Conservation (phyloP, 2,888 invertebrate species). For the Drosophila mimetica region DNA sequence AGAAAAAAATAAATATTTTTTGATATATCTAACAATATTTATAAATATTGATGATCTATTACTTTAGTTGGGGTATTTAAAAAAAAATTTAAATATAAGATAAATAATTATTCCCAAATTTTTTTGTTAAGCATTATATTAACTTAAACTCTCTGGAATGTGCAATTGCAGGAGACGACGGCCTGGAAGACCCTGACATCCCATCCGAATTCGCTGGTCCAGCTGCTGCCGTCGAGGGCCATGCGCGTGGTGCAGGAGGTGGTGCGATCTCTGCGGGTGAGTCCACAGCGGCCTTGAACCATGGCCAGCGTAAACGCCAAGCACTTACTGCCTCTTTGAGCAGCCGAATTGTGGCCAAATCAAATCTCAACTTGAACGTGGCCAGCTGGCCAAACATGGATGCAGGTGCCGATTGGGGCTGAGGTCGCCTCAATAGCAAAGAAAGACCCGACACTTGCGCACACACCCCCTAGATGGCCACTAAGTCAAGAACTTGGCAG, state of each 20-base stretch:
- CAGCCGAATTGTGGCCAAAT: constrained; percentile 27
- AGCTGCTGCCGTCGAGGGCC: constrained; percentile 83
- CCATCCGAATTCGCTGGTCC: constrained; percentile 84
- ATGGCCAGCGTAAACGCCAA: constrained; percentile 37
- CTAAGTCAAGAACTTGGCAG: constrained; percentile 11
- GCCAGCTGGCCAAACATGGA: constrained; percentile 38
- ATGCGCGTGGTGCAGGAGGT: constrained; percentile 85
- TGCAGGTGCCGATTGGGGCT: constrained; percentile 45
- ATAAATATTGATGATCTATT: too few relatives aligned
- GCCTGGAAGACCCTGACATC: constrained; percentile 84
- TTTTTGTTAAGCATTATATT: too few relatives aligned
- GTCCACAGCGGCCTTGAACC: constrained; percentile 59
- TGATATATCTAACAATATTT: too few relatives aligned
- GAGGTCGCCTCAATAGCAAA: constrained; percentile 69
- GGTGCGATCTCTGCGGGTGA: constrained; percentile 83
- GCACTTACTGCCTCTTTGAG: constrained; percentile 1
- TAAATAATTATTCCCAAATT: too few relatives aligned
- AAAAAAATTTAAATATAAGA: too few relatives aligned
- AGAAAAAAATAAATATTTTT: too few relatives aligned
- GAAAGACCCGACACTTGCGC: constrained; percentile 55
- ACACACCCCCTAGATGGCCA: constrained; percentile 3
- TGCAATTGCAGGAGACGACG: constrained; percentile 82
- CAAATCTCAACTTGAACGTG: constrained; percentile 49
- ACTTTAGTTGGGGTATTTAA: too few relatives aligned
- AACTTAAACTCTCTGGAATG: not conserved